Conservation (phyloP, 2,888 invertebrate species). For the Parasteatoda lunata region DNA sequence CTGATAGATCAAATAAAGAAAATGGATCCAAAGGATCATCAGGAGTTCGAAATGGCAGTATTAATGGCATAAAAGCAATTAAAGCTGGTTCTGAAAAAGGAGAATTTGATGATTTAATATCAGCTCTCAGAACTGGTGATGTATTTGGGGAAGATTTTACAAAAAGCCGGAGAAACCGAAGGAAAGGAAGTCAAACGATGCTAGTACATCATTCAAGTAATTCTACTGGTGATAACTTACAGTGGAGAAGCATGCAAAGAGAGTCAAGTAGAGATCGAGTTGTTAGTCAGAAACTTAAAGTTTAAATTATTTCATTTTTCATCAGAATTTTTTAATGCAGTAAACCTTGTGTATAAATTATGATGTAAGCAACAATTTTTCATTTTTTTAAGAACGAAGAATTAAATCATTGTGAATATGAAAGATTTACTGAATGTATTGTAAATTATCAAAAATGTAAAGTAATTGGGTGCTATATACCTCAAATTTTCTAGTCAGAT, state of each 20-base stretch:
- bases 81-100: constrained; percentile 79
- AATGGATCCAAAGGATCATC: constrained; percentile 77
- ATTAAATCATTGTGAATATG: constrained; percentile 32
- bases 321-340: constrained; percentile 18
- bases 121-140: constrained; percentile 93
- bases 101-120: constrained; percentile 96
- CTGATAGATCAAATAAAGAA: constrained; percentile 80
- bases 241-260: constrained; percentile 65
- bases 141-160: constrained; percentile 97
- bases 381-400: constrained; percentile 1
- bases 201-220: constrained; percentile 58
- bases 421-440: constrained; percentile 18
- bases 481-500: not conserved
- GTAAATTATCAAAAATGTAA: constrained; percentile 29
- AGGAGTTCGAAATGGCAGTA: constrained; percentile 76
- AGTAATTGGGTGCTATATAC: constrained; percentile 44
- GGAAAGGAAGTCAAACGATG: constrained; percentile 62
- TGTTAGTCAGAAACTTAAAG: constrained; percentile 61
- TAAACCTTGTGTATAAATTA: not conserved
- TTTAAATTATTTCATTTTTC: constrained; percentile 24
- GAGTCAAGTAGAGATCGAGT: constrained; percentile 65
- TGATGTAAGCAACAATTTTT: constrained; percentile 24
- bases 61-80: constrained; percentile 75
- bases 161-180: constrained; percentile 85
- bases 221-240: constrained; percentile 51